Conservation (phyloP, 2,797 vertebrate species). For the Pantherophis vulpinus region DNA sequence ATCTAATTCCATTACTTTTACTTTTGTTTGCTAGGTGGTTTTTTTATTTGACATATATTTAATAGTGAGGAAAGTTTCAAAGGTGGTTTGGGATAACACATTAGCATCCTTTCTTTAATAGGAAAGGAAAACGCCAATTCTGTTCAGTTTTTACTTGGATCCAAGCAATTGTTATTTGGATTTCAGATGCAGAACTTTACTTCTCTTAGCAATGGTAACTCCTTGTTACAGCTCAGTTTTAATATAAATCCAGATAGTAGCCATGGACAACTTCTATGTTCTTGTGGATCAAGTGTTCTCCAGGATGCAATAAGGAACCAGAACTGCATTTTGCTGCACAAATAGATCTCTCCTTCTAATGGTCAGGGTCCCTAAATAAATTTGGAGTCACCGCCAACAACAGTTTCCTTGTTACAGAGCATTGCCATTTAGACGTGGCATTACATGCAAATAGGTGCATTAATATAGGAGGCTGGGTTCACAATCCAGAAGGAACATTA, state of each 20-base stretch:
- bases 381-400: neutral
- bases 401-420: neutral
- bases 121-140: neutral
- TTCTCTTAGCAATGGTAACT: neutral
- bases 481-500: neutral
- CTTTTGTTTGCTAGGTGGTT: neutral
- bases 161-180: neutral
- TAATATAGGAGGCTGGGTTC: neutral
- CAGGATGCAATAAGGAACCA: neutral
- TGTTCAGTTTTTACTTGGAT: neutral
- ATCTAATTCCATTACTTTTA: neutral
- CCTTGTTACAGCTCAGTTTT: neutral
- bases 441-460: neutral
- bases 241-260: neutral
- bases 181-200: neutral
- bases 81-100: neutral
- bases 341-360: neutral
- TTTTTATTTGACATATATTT: neutral
- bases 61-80: neutral
- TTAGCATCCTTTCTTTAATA: neutral
- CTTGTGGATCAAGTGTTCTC: neutral
- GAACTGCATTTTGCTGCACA: neutral
- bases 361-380: neutral
- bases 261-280: neutral
- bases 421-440: neutral